Base-by-base conservation (phyloP, 2,797 vertebrate species). In the Alectoris magna region DNA sequence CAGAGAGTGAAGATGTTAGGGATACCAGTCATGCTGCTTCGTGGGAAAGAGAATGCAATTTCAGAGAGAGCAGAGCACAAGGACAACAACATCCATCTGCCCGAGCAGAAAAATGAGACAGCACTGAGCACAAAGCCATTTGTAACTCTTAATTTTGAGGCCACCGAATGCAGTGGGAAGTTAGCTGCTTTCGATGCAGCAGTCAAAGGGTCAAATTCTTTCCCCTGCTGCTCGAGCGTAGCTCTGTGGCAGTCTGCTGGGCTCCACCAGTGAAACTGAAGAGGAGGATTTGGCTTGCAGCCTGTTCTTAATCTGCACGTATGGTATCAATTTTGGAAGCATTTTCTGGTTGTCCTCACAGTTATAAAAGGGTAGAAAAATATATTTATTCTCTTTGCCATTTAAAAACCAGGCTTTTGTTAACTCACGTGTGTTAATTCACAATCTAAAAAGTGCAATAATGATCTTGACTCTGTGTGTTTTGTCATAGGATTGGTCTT, bases 291-390 rank as follows among this genome's bases (percentile, higher is more conserved):
- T 96, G 95, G 96, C 94, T 94, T 58, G 60, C 44, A 72, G 91
- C 95, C 94, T 91, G 63, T 66, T 96, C 96, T 94, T 93, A 96
- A 92, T 96, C 86, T 91, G 86, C 86, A 83, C 82, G 88, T 97
- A 94, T 96, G 94, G 87, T 96, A 96, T 93, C 94, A 96, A 96
- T 97, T 97, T 92, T 93, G 87, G 90, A 95, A 96, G 84, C 82
- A 95, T 96, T 96, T 97, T 93, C 94, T 97, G 84, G 62, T 95
- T 97, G 94, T 95, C 91, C 90, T 96, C 82, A 88, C 71, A 91
- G 96, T 95, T 96, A 91, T 76, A 95, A 88, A 90, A 91, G 84
- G 81, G 73, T 88, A 87, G 81, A 90, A 94, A 93, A 96, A 95
- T 86, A 86, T 55, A 93, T 76, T 92, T 93, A 34, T 86, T 84